Conservation (phyloP, 2,797 vertebrate species). For the Myripristis murdjan region DNA sequence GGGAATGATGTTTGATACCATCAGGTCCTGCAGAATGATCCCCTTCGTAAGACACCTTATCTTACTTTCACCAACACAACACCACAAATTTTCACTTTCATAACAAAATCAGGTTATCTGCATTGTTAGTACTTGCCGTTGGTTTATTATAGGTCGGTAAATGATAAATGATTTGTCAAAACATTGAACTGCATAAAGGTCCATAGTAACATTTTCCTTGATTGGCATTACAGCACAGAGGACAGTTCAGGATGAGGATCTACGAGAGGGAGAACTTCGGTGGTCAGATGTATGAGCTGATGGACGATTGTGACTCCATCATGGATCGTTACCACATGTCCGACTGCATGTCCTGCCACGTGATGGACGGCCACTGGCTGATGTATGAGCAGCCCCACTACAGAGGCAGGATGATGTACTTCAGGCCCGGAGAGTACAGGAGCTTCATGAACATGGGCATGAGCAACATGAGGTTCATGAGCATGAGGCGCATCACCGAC, state of each 20-base stretch:
- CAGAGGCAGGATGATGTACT: slow-evolving; percentile 83
- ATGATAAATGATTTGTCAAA: background rate
- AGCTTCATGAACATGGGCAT: slow-evolving; percentile 81
- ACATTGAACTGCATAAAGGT: background rate
- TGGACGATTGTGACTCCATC: slow-evolving; percentile 83
- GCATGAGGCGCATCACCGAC: slow-evolving; percentile 84
- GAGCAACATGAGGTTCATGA: slow-evolving; percentile 76
- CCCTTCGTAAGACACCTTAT: slow-evolving; percentile 72
- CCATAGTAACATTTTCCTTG: slow-evolving; percentile 7
- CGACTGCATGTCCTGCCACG: slow-evolving; percentile 80
- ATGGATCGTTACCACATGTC: slow-evolving; percentile 79
- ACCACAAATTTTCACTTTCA: background rate
- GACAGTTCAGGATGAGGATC: slow-evolving; percentile 82
- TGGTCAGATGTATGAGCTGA: slow-evolving; percentile 81
- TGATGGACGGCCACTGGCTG: slow-evolving; percentile 87
- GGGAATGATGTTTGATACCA: slow-evolving; percentile 82
- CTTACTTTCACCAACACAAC: background rate
- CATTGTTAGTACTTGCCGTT: background rate
- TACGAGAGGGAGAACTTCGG: slow-evolving; percentile 84
- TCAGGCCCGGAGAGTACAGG: slow-evolving; percentile 86
- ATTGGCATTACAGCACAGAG: slow-evolving; percentile 76
- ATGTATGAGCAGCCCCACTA: slow-evolving; percentile 84
- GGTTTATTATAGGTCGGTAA: background rate
- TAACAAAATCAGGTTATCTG: background rate
- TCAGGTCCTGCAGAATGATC: slow-evolving; percentile 86